These are phyloP conservation scores for Parotocinclus haroldoi DNA, from an alignment of 2,797 vertebrate genomes.

Conservation along the genomic window DNA sequence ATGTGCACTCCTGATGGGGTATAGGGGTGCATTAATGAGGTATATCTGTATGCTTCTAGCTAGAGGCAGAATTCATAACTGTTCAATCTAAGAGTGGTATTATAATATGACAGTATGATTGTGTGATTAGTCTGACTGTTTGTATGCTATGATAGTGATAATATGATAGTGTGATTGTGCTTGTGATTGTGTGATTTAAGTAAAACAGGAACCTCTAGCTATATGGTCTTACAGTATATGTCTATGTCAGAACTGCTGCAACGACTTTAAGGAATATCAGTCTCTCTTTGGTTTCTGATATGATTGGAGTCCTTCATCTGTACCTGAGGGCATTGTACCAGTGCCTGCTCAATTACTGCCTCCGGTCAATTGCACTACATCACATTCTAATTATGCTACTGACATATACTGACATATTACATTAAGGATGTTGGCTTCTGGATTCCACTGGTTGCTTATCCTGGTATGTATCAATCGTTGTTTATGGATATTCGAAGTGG, in stretches of 20 bases:
- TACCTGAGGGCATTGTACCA: conserved; percentile 25
- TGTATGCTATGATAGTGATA: background rate
- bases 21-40: no score
- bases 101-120: no score
- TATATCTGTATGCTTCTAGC: no score
- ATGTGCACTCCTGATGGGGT: background rate
- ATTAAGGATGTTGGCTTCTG: conserved; percentile 12
- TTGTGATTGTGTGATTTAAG: no score
- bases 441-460: conserved; percentile 20
- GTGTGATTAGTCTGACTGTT: background rate
- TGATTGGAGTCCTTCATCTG: conserved; percentile 21
- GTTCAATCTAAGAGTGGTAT: no score
- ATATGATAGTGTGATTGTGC: background rate
- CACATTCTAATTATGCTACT: conserved; percentile 23
- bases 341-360: conserved; percentile 36
- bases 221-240: no score
- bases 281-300: conserved; percentile 14
- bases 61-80: no score
- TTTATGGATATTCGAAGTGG: background rate
- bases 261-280: background rate
- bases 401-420: conserved; percentile 26
- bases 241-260: background rate
- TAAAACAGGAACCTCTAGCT: no score
- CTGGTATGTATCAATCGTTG: background rate
- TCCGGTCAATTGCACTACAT: conserved; percentile 15